Percentiles rank a stretch among this genome's conserved stretches.
Evolutionary conservation across 92 coral and sea anemone genomes (phyloP).

Genomic region (Porites cylindrica): DNA sequence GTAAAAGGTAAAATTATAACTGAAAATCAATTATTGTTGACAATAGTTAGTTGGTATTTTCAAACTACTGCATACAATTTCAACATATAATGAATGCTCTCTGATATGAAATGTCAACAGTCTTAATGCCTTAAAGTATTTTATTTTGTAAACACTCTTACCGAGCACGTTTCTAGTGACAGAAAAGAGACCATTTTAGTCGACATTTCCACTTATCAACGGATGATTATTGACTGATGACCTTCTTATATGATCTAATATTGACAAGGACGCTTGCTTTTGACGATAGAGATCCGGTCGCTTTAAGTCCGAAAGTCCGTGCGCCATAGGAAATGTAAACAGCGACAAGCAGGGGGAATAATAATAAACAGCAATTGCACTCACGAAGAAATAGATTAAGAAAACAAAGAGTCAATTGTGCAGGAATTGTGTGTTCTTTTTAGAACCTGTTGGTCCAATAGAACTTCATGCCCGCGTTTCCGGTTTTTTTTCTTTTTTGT

Average conservation of each 20-base stretch:
- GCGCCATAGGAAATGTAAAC: slow-evolving; percentile 26
- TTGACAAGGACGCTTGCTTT: slow-evolving; percentile 3
- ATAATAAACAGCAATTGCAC: slow-evolving; percentile 13
- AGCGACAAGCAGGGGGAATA: slow-evolving; percentile 4
- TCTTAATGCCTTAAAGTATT: slow-evolving; percentile 21
- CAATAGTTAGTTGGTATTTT: too few relatives aligned
- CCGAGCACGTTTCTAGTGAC: slow-evolving; percentile 17
- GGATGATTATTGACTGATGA: slow-evolving; percentile 2
- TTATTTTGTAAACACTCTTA: slow-evolving; percentile 22
- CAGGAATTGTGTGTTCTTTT: background rate
- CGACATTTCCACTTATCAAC: background rate
- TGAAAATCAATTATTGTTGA: too few relatives aligned
- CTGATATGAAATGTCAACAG: slow-evolving; percentile 26
- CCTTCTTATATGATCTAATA: background rate
- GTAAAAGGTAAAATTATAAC: too few relatives aligned
- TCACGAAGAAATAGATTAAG: background rate
- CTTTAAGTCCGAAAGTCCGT: background rate
- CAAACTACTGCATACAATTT: slow-evolving; percentile 6
- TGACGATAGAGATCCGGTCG: slow-evolving; percentile 33
- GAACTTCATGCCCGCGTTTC: background rate
- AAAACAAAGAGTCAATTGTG: slow-evolving; percentile 20
- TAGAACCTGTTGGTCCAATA: background rate
- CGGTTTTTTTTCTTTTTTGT: background rate
- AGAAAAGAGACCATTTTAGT: slow-evolving; percentile 7
- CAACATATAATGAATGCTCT: slow-evolving; percentile 1